phyloP scores from a whole-genome alignment of 2,797 vertebrate species.

The Darevskia mixta region DNA sequence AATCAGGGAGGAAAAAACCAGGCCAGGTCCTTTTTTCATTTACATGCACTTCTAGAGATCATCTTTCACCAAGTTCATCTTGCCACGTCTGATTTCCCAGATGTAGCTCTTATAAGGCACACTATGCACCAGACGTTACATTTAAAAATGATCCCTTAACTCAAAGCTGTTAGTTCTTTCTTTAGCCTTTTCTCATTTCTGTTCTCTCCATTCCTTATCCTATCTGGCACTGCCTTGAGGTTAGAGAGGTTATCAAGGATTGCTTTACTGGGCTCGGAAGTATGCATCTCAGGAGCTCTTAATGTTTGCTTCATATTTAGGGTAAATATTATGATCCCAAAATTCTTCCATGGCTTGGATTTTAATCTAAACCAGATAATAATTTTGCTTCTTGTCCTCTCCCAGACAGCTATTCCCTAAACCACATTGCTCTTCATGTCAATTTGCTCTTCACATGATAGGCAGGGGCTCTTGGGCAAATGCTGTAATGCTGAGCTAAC shows the following conservation, averaged over 20 bases:
- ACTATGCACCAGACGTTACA: background rate
- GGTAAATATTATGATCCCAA: no score
- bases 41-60: background rate
- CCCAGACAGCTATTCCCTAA: background rate
- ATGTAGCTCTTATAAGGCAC: background rate
- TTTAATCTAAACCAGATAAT: background rate
- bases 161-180: background rate
- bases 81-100: no score
- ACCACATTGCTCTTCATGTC: background rate
- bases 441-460: background rate
- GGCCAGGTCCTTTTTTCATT: background rate
- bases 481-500: background rate
- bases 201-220: background rate
- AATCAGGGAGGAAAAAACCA: background rate
- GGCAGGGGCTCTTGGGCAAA: no score
- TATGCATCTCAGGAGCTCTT: background rate
- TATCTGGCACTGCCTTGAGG: background rate
- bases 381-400: background rate
- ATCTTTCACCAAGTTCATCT: background rate
- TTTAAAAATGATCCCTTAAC: background rate
- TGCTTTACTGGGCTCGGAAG: background rate
- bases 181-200: background rate
- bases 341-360: background rate
- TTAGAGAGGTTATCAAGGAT: background rate
- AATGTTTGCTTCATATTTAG: background rate